Evolutionary conservation across 2,113 vertebrate genomes (phyloP).

Genomic region (Hirundichthys speculiger): DNA sequence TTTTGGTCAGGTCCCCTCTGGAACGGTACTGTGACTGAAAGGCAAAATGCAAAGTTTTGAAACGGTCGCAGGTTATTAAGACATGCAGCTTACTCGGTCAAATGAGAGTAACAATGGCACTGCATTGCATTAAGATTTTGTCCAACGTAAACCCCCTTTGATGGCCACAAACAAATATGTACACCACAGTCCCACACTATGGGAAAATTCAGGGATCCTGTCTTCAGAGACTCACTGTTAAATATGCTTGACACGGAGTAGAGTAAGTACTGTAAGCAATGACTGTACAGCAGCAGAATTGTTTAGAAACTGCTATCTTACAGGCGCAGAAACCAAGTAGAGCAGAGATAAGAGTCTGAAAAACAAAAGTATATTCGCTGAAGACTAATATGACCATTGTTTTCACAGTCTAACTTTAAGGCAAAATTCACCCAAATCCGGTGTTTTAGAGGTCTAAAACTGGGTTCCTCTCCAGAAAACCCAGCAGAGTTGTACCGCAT

Average conservation of each 20-base stretch:
- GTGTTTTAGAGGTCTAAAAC: constrained; percentile 2
- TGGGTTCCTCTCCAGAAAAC: constrained; percentile 12
- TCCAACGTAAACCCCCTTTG: constrained; percentile 45
- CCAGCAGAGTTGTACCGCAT: background rate
- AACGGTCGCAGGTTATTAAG: constrained; percentile 71
- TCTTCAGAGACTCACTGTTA: constrained; percentile 38
- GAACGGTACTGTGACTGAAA: constrained; percentile 59
- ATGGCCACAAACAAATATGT: constrained; percentile 66
- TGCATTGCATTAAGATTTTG: constrained; percentile 38
- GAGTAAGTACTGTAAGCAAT: constrained; percentile 59
- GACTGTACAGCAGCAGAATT: constrained; percentile 64
- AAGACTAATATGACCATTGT: constrained; percentile 19
- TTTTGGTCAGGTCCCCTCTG: constrained; percentile 50
- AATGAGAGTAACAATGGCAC: constrained; percentile 53
- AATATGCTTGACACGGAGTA: constrained; percentile 56
- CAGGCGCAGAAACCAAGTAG: constrained; percentile 35
- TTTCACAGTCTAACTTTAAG: constrained; percentile 7
- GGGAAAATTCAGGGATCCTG: constrained; percentile 28
- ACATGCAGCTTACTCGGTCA: constrained; percentile 72
- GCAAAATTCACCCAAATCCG: constrained; percentile 41
- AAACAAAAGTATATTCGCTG: constrained; percentile 28
- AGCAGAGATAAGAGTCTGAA: constrained; percentile 21
- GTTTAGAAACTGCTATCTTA: constrained; percentile 45
- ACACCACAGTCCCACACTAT: constrained; percentile 50
- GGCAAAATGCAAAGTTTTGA: constrained; percentile 68